A percentile compares a stretch with the other conserved stretches of the same genome.
phyloP scores from a whole-genome alignment of 37 sponge, comb jelly and placozoan genomes.

The Chondrilla cf. caribensis region DNA sequence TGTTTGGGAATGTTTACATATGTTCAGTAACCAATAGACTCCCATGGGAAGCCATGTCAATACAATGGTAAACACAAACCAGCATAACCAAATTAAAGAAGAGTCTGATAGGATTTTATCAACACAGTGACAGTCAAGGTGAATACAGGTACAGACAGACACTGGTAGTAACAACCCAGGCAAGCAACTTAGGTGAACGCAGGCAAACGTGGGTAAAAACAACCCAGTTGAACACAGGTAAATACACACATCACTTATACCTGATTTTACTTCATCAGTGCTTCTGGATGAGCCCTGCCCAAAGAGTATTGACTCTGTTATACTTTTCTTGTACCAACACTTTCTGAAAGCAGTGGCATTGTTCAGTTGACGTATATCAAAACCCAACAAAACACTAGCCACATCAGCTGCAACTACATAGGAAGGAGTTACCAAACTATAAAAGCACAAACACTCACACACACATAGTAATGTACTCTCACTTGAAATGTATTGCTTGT shows the following conservation, averaged over 20 bases:
- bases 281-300: constrained; percentile 28
- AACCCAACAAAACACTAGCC: constrained; percentile 69
- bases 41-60: too few relatives aligned
- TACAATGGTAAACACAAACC: too few relatives aligned
- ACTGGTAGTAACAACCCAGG: too few relatives aligned
- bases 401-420: constrained; percentile 45
- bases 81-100: too few relatives aligned
- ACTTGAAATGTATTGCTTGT: constrained; percentile 29
- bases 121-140: too few relatives aligned
- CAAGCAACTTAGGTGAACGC: too few relatives aligned
- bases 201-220: too few relatives aligned
- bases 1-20: too few relatives aligned
- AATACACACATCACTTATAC: neutral
- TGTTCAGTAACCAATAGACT: too few relatives aligned
- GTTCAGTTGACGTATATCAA: constrained; percentile 79
- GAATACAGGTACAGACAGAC: too few relatives aligned
- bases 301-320: constrained; percentile 70
- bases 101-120: too few relatives aligned
- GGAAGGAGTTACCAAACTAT: neutral
- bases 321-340: constrained; percentile 77
- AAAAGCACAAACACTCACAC: neutral
- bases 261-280: neutral
- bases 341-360: constrained; percentile 82
- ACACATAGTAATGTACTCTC: constrained; percentile 2
- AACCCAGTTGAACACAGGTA: too few relatives aligned